These are phyloP conservation scores for Murina feae DNA, from an alignment of 2,113 vertebrate genomes.

Conservation along the genomic window DNA sequence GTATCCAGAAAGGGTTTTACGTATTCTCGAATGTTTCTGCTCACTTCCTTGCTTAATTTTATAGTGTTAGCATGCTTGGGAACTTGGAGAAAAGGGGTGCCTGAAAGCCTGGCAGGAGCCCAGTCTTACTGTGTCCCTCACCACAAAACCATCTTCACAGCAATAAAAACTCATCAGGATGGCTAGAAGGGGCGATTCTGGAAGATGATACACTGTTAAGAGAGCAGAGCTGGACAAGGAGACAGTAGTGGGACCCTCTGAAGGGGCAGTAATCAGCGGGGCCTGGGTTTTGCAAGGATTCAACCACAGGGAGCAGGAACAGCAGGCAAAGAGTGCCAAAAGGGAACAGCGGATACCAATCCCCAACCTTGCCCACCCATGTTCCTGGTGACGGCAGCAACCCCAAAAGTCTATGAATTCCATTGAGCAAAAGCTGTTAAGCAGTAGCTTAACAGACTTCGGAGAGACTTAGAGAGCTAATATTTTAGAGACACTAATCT, in stretches of 20 bases:
- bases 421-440: neutral
- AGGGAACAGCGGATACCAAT: neutral
- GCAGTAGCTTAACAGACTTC: neutral
- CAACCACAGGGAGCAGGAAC: neutral
- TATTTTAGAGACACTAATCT: neutral
- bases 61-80: neutral
- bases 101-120: neutral
- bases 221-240: neutral
- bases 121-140: neutral
- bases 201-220: neutral
- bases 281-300: fast-evolving
- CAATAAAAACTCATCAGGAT: neutral
- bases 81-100: neutral
- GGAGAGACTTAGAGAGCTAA: neutral
- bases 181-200: neutral
- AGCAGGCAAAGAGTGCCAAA: neutral
- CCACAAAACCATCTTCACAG: neutral
- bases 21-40: neutral
- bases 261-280: neutral
- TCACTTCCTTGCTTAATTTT: neutral
- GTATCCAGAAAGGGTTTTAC: neutral
- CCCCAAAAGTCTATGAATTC: neutral
- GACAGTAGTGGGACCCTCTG: neutral
- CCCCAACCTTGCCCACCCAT: neutral
- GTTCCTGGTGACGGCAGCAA: neutral